A percentile compares a stretch with the other conserved stretches of the same genome.
These are phyloP conservation scores for Lithophane semibrunnea DNA, from an alignment of 2,888 invertebrate species.

Conservation along the genomic window DNA sequence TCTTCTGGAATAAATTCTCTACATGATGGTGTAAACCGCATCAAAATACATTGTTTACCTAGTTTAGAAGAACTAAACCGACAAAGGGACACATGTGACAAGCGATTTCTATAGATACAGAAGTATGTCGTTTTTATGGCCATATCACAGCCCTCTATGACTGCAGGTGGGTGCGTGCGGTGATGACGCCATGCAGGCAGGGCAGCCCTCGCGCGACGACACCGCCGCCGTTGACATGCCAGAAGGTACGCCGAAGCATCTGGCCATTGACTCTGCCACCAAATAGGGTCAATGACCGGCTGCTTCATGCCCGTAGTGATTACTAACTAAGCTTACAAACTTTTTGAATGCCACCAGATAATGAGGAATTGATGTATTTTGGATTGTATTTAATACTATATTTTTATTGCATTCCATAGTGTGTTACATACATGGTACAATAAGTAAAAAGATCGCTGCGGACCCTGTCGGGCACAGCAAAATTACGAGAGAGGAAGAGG, in stretches of 20 bases:
- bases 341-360: background rate
- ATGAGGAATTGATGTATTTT: background rate
- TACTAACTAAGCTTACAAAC: background rate
- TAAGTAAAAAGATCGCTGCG: no score
- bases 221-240: background rate
- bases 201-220: background rate
- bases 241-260: conserved; percentile 20
- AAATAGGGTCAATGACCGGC: background rate
- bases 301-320: background rate
- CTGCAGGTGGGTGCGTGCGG: background rate
- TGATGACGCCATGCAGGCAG: background rate
- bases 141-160: background rate
- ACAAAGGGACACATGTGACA: background rate
- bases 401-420: no score
- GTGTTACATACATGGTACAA: no score
- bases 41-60: background rate
- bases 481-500: no score
- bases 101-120: background rate
- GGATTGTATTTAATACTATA: no score
- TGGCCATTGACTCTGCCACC: background rate
- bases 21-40: background rate
- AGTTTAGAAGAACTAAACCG: background rate
- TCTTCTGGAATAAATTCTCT: background rate
- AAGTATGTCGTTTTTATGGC: background rate
- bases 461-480: no score